Evolutionary conservation across 2,113 vertebrate species (phyloP).

Genomic region (Hipposideros armiger): DNA sequence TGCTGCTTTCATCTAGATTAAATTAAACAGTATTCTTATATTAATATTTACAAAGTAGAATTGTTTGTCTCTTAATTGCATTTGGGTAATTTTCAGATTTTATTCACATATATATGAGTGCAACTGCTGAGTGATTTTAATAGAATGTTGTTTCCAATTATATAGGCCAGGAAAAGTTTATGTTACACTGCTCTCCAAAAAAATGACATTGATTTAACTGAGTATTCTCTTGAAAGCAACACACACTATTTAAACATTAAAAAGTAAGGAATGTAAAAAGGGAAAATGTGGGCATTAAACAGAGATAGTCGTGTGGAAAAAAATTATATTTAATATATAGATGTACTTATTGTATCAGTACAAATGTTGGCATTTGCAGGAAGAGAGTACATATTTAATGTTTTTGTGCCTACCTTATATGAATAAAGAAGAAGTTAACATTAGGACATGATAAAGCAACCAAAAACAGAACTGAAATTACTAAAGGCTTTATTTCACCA

Average conservation of each 20-base stretch:
- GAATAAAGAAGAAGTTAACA: not conserved
- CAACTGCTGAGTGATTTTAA: not conserved
- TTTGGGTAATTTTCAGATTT: not conserved
- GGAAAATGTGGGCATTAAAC: not conserved
- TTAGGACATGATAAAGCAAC: not conserved
- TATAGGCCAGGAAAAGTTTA: not conserved
- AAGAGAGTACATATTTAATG: not conserved
- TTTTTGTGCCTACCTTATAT: not conserved
- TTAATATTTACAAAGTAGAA: not conserved
- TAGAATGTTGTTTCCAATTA: not conserved
- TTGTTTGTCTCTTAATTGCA: slow-evolving; percentile 40
- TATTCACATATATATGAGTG: not conserved
- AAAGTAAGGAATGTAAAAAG: not conserved
- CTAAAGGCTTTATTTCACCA: not conserved
- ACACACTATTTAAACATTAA: not conserved
- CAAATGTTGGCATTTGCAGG: not conserved
- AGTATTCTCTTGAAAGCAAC: not conserved
- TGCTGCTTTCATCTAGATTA: not conserved
- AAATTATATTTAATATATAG: not conserved
- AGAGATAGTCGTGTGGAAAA: not conserved
- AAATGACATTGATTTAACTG: not conserved
- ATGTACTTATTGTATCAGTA: not conserved
- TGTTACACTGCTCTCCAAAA: not conserved
- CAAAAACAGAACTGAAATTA: not conserved
- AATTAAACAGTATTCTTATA: not conserved